phyloP scores from a whole-genome alignment of 1,140 invertebrate species.

The Pollicipes pollicipes region DNA sequence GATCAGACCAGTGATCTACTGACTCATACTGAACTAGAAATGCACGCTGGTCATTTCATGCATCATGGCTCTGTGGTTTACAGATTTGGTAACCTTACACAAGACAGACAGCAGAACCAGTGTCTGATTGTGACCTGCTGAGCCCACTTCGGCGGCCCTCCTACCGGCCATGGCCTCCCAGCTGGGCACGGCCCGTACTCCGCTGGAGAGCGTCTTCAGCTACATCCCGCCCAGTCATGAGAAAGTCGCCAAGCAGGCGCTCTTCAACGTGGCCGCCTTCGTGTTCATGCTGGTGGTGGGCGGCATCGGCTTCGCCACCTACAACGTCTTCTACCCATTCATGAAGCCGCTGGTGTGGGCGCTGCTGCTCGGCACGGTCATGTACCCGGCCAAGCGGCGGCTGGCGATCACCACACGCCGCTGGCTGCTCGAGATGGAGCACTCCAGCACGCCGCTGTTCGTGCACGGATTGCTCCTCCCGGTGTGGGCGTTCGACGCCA shows the following conservation, averaged over 20 bases:
- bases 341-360: conserved; percentile 3
- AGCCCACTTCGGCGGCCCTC: no score
- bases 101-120: no score
- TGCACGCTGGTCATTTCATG: no score
- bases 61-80: no score
- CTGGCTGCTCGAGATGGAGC: background rate
- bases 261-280: background rate
- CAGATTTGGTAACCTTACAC: no score
- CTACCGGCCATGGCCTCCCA: no score
- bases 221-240: background rate
- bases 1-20: no score
- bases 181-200: background rate
- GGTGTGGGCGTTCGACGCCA: background rate
- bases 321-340: background rate
- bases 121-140: no score
- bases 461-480: background rate
- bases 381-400: background rate
- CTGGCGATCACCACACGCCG: background rate
- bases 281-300: background rate
- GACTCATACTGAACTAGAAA: no score
- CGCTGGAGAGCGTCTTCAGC: background rate
- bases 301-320: background rate
- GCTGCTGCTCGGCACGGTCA: background rate
- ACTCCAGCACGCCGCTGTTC: background rate
- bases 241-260: background rate